phyloP scores from a whole-genome alignment of 2,113 vertebrate species.

The Bambusicola thoracicus region DNA sequence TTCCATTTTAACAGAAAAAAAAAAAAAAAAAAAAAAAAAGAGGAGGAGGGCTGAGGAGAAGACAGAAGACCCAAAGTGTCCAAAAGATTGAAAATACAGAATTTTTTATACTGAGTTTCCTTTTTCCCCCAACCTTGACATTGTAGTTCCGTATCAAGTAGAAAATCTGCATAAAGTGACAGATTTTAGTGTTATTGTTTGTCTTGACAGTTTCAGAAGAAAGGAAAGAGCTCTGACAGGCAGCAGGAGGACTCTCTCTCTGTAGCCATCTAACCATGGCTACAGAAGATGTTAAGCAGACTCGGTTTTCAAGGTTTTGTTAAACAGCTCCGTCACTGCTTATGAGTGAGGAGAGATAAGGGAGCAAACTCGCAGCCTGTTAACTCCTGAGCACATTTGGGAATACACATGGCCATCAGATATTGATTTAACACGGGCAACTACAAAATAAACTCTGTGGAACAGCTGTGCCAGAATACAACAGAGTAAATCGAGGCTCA shows the following conservation, averaged over 20 bases:
- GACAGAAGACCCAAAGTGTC: not conserved
- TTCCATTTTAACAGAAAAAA: slow-evolving; percentile 6
- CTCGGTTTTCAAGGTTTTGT: not conserved
- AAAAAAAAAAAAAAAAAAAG: not conserved
- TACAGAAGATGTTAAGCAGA: not conserved
- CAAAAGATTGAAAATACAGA: not conserved
- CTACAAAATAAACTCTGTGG: not conserved
- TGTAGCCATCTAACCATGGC: not conserved
- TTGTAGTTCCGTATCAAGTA: not conserved
- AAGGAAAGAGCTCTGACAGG: not conserved
- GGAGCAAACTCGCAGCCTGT: not conserved
- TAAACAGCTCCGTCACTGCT: not conserved
- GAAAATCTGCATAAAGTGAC: not conserved
- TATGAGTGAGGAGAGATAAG: not conserved
- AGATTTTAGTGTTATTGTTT: not conserved
- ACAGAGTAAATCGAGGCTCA: not conserved
- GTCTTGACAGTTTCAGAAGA: not conserved
- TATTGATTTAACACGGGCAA: not conserved
- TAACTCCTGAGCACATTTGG: not conserved
- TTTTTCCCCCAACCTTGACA: rapidly evolving
- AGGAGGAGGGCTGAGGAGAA: not conserved
- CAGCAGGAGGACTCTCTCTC: not conserved
- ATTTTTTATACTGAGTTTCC: not conserved
- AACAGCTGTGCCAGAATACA: not conserved
- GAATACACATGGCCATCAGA: not conserved